Conservation (phyloP, 2,888 invertebrate species). For the Rhagophthalmus giganteus region DNA sequence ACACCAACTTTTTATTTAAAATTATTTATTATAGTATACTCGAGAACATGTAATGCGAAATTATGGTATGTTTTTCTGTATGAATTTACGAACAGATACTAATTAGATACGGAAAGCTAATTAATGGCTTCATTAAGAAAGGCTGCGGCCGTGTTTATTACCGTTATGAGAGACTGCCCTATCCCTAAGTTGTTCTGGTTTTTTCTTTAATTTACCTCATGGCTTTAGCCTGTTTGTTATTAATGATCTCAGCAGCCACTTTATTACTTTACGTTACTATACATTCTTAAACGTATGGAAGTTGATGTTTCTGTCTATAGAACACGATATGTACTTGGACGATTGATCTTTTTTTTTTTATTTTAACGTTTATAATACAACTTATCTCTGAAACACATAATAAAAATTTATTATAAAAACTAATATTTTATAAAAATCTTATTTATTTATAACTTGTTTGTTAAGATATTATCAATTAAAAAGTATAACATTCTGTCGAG, state of each 20-base stretch:
- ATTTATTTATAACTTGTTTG: not conserved
- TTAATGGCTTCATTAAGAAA: conserved; percentile 34
- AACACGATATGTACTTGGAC: not conserved
- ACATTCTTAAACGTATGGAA: not conserved
- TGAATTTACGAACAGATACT: conserved; percentile 31
- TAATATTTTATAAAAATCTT: not conserved
- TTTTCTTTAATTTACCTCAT: conserved; percentile 2
- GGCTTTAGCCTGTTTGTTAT: not conserved
- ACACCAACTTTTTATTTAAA: conserved; percentile 11
- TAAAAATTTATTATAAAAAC: not conserved
- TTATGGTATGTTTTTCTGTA: conserved; percentile 19
- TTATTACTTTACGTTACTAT: not conserved
- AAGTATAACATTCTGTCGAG: not conserved
- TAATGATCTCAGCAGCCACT: not conserved
- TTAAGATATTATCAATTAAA: not conserved
- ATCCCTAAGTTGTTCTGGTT: not conserved
- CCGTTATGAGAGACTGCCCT: conserved; percentile 4
- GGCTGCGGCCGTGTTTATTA: conserved; percentile 10
- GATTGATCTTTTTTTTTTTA: not conserved
- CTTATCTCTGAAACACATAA: not conserved
- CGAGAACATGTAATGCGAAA: not conserved
- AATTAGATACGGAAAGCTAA: conserved; percentile 32
- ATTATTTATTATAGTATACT: not conserved
- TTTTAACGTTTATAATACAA: not conserved
- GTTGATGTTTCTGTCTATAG: not conserved